Evolutionary conservation across 2,113 vertebrate species (phyloP).

Genomic region (Phocoena phocoena): DNA sequence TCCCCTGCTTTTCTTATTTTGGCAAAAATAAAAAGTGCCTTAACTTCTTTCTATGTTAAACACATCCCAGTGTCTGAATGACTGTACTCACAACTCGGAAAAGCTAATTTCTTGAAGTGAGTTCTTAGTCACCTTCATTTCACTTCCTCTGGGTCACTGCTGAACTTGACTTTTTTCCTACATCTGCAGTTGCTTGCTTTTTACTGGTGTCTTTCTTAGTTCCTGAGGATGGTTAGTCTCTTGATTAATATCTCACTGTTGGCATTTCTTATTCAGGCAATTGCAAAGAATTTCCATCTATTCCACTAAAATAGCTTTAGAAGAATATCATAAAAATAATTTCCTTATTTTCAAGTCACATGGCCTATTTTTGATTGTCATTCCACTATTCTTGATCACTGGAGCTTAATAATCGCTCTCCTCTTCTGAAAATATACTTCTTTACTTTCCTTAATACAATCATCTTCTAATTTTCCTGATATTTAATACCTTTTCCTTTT

Average conservation of each 20-base stretch:
- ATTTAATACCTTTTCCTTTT: background rate
- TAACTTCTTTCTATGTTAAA: background rate
- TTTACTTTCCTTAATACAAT: background rate
- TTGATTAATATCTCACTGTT: too few relatives aligned
- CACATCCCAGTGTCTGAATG: background rate
- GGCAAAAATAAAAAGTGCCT: rapidly evolving
- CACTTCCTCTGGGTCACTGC: background rate
- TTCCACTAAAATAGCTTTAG: background rate
- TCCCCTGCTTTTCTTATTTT: background rate
- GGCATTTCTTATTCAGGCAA: background rate
- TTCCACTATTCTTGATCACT: background rate
- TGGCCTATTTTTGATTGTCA: background rate
- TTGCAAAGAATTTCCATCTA: background rate
- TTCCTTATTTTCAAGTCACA: background rate
- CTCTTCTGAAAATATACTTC: background rate
- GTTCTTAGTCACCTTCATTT: background rate
- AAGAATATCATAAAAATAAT: background rate
- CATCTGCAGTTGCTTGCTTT: background rate
- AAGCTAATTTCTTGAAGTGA: background rate
- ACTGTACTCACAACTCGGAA: background rate
- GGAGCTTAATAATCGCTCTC: background rate
- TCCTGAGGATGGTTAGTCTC: background rate
- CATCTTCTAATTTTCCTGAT: background rate
- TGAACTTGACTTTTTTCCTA: background rate
- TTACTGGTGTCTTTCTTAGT: rapidly evolving